Evolutionary conservation across 2,888 invertebrate genomes (phyloP).

Genomic region (Xanthia icteritia): DNA sequence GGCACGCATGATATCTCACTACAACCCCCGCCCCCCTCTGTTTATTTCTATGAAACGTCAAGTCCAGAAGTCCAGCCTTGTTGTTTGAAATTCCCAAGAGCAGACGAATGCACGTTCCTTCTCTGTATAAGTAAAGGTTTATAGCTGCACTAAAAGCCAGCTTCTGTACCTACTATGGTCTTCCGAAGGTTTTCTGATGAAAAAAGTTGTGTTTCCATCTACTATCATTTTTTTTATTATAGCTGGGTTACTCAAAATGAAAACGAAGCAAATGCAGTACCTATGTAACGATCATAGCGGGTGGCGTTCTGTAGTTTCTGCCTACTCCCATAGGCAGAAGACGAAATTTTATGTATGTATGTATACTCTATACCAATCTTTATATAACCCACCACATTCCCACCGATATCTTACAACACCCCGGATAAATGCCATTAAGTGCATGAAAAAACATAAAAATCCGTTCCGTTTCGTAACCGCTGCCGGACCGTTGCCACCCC

Average conservation of each 20-base stretch:
- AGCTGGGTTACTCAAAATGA: background rate
- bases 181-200: too few species aligned
- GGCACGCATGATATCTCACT: too few species aligned
- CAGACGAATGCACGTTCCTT: background rate
- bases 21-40: too few species aligned
- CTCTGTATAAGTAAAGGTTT: background rate
- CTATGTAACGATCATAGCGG: too few species aligned
- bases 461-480: constrained; percentile 25
- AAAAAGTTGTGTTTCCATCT: too few species aligned
- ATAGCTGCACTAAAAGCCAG: background rate
- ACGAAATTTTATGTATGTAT: too few species aligned
- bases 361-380: background rate
- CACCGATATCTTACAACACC: constrained; percentile 17
- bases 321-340: too few species aligned
- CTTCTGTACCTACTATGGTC: too few species aligned
- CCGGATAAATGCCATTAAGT: constrained; percentile 27
- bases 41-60: background rate
- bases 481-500: background rate
- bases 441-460: constrained; percentile 41
- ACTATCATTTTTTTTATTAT: background rate
- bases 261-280: too few species aligned
- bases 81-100: background rate
- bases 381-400: background rate
- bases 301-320: too few species aligned
- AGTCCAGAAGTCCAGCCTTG: too few species aligned